These are phyloP conservation scores for Galendromus occidentalis DNA, from an alignment of 1,140 invertebrate species.

Conservation along the genomic window DNA sequence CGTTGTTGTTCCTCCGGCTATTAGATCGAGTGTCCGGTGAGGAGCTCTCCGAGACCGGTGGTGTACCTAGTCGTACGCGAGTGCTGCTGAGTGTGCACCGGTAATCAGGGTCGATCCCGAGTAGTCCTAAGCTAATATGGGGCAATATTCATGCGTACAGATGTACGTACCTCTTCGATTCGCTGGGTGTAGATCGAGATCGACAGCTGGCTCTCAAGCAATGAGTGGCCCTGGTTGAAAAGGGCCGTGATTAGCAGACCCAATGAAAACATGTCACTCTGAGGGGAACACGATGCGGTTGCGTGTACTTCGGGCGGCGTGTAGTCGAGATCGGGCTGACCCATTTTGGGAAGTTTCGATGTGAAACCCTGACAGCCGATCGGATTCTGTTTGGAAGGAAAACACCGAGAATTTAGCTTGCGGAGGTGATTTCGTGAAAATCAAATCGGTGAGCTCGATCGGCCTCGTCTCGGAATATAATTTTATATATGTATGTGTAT, in stretches of 20 bases:
- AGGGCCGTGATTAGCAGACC: slow-evolving; percentile 77
- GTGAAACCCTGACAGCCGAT: slow-evolving; percentile 20
- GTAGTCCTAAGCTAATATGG: too few relatives aligned
- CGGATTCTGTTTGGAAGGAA: slow-evolving; percentile 15
- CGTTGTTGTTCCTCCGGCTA: too few relatives aligned
- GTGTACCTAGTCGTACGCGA: too few relatives aligned
- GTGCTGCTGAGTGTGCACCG: too few relatives aligned
- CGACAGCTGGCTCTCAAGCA: slow-evolving; percentile 43
- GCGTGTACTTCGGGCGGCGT: slow-evolving; percentile 75
- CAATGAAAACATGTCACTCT: slow-evolving; percentile 84
- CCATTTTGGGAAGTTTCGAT: slow-evolving; percentile 35
- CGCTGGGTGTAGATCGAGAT: slow-evolving; percentile 67
- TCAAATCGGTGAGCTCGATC: too few relatives aligned
- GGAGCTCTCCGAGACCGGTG: too few relatives aligned
- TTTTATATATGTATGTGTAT: too few relatives aligned
- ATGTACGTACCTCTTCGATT: slow-evolving; percentile 56
- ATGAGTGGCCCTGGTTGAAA: slow-evolving; percentile 62
- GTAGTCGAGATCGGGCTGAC: slow-evolving; percentile 77
- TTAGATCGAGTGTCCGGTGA: too few relatives aligned
- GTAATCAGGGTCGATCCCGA: too few relatives aligned
- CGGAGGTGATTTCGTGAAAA: too few relatives aligned
- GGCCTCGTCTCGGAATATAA: too few relatives aligned
- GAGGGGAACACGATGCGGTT: slow-evolving; percentile 53
- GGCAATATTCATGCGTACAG: too few relatives aligned
- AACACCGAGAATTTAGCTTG: background rate